Conservation (phyloP, 2,113 vertebrate genomes). For the Trinectes maculatus region DNA sequence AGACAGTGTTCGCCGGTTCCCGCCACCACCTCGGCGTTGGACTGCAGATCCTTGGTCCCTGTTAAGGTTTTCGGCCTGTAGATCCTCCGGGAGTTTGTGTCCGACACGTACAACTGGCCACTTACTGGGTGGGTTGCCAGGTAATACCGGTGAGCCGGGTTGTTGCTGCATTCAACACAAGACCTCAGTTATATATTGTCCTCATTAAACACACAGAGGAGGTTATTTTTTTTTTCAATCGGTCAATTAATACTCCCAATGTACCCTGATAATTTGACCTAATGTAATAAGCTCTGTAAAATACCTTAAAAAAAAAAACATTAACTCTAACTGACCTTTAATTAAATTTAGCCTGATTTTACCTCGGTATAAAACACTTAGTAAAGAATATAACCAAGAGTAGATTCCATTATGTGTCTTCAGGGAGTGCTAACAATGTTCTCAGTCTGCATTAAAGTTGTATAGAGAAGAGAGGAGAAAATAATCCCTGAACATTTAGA, state of each 20-base stretch:
- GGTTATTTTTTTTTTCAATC: neutral
- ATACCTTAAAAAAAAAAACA: slow-evolving; percentile 4
- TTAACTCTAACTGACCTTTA: neutral
- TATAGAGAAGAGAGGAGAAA: neutral
- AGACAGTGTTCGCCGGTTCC: slow-evolving; percentile 97
- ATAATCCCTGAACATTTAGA: neutral
- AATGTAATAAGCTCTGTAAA: slow-evolving; percentile 15
- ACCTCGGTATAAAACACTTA: slow-evolving; percentile 17
- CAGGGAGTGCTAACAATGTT: neutral
- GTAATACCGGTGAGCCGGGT: slow-evolving; percentile 97
- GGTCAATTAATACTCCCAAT: neutral
- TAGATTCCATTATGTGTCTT: slow-evolving; percentile 4
- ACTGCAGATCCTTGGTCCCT: slow-evolving; percentile 88
- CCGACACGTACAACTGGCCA: slow-evolving; percentile 93
- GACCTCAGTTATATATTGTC: slow-evolving; percentile 18
- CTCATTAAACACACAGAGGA: neutral
- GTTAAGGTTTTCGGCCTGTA: slow-evolving; percentile 88
- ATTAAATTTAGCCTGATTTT: slow-evolving; percentile 13
- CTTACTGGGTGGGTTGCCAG: slow-evolving; percentile 92
- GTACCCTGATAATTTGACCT: slow-evolving; percentile 6
- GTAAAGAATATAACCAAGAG: slow-evolving; percentile 7
- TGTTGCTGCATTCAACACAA: slow-evolving; percentile 86
- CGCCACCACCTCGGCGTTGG: slow-evolving; percentile 91
- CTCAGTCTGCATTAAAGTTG: neutral
- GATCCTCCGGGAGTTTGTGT: slow-evolving; percentile 96